These are phyloP conservation scores for Bombus turneri DNA, from an alignment of 1,140 invertebrate genomes.

Conservation along the genomic window DNA sequence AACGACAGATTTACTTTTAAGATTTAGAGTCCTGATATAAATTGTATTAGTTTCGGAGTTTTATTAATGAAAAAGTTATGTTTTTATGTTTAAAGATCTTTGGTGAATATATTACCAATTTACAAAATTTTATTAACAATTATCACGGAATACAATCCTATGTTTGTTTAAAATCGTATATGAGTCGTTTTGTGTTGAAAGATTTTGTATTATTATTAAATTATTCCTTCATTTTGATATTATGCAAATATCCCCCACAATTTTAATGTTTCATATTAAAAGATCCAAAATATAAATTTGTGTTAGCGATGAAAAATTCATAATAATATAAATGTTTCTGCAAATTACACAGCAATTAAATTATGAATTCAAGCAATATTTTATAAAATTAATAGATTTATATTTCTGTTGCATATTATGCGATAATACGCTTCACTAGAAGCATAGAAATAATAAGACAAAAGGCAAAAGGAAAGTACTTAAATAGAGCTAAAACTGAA, in stretches of 20 bases:
- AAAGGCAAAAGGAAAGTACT: conserved; percentile 1
- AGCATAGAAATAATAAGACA: conserved; percentile 14
- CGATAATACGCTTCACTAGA: not conserved
- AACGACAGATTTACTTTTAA: no score
- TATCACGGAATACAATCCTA: not conserved
- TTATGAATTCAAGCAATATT: not conserved
- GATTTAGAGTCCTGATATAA: not conserved
- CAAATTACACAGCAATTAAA: not conserved
- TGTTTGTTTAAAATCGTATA: not conserved
- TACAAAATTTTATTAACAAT: not conserved
- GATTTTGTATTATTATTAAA: not conserved
- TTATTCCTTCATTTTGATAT: not conserved
- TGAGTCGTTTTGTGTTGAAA: not conserved
- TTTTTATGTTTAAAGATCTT: not conserved
- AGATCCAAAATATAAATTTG: not conserved
- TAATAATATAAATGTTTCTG: not conserved
- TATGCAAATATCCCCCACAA: not conserved
- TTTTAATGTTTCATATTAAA: not conserved
- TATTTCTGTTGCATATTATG: not conserved
- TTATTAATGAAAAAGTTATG: not conserved
- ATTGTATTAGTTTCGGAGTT: not conserved
- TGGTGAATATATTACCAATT: not conserved
- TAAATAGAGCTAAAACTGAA: conserved; percentile 30
- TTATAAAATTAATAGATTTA: not conserved
- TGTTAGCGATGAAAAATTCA: not conserved